Base-by-base conservation (phyloP, 2,113 vertebrate species). In the Hippocampus zosterae region DNA sequence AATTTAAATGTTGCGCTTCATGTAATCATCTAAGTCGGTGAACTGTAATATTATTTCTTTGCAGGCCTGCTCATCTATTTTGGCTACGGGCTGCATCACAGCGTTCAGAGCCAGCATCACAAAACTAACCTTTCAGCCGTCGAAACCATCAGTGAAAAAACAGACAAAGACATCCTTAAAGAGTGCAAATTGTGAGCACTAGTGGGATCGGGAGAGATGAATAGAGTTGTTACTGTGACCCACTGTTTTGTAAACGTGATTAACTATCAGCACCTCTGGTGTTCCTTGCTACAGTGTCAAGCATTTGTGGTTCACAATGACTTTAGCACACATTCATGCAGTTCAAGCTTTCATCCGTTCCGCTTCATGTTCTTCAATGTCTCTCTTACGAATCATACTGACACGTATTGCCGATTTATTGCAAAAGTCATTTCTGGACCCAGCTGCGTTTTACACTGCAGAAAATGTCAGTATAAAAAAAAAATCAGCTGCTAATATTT, bases 21-120 rank as follows among this genome's bases (percentile, higher is more conserved):
- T 41, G 0, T 0, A 23, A 62, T 66, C 25, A 37, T 50, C 0
- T 41, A 12, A 4, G 12, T 2, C 67, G 21, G 3, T 69, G 41
- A 63, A 60, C 27, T 42, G 7, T 27, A 60, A 63, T 57, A 27
- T 71, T 29, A 8, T 64, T 8, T 52, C 0, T 69, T 78, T 63
- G 19, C 78, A 95, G 94, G 94, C 13, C 76, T 95, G 27, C 2
- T 93, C 37, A 93, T 96, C 78, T 95, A 95, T 73, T 95, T 95
- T 81, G 74, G 80, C 62, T 96, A 95, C 0, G 94, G 95, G 4
- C 80, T 95, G 48, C 48, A 76, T 33, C 74, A 92, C 89, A 96
- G 95, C 0, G 29, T 90, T 0, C 93, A 93, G 84, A 91, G 79
- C 65, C 40, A 37, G 27, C 68, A 63, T 8, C 56, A 70, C 0